phyloP scores from a whole-genome alignment of 1,140 invertebrate species.

The Brachionus rubens region DNA sequence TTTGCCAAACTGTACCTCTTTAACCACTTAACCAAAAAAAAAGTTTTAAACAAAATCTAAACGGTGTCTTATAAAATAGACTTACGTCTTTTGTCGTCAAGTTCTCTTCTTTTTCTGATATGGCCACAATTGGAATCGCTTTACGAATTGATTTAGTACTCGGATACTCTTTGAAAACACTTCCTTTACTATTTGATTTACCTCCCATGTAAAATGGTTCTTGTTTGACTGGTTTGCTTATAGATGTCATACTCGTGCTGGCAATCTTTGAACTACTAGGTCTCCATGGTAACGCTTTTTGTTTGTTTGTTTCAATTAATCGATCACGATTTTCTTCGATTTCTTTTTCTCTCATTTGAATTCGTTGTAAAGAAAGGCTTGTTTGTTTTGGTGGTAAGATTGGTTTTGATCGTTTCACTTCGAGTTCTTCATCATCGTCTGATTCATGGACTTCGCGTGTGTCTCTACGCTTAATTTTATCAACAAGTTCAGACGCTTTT shows the following conservation, averaged over 20 bases:
- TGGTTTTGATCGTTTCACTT: slow-evolving; percentile 41
- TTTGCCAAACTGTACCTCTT: slow-evolving; percentile 56
- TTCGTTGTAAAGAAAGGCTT: slow-evolving; percentile 48
- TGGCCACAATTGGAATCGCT: slow-evolving; percentile 50
- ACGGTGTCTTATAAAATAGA: too few relatives aligned
- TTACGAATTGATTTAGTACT: slow-evolving; percentile 53
- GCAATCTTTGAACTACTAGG: slow-evolving; percentile 5
- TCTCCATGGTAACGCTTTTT: slow-evolving; percentile 26
- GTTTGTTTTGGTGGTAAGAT: slow-evolving; percentile 50
- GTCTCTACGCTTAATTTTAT: slow-evolving; percentile 59
- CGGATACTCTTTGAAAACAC: slow-evolving; percentile 54
- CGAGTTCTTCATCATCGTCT: slow-evolving; percentile 31
- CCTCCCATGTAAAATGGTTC: slow-evolving; percentile 38
- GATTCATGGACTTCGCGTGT: slow-evolving; percentile 49
- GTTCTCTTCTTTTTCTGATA: slow-evolving; percentile 56
- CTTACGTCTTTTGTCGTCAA: slow-evolving; percentile 57
- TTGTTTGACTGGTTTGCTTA: background rate
- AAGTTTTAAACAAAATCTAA: too few relatives aligned
- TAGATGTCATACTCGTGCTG: background rate
- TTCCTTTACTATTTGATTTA: slow-evolving; percentile 48
- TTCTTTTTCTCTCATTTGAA: slow-evolving; percentile 43
- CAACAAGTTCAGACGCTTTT: slow-evolving; percentile 57
- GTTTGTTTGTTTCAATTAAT: slow-evolving; percentile 7
- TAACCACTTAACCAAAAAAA: slow-evolving; percentile 56
- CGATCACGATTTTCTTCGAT: slow-evolving; percentile 30